Evolutionary conservation across 1,140 invertebrate genomes (phyloP).

Genomic region (Acromyrmex charruanus): DNA sequence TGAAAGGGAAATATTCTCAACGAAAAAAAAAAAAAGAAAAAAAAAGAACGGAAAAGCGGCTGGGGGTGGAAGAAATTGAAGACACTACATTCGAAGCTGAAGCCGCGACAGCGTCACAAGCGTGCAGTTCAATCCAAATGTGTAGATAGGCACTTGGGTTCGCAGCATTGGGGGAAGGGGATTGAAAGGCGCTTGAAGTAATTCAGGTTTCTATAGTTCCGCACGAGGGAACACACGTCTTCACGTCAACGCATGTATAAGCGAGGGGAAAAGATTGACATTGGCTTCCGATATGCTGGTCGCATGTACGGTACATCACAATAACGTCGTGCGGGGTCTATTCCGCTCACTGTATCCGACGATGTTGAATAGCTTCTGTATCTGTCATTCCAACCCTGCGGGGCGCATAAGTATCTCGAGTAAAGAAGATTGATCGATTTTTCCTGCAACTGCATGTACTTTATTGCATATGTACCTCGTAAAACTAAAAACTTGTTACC

Average conservation of each 20-base stretch:
- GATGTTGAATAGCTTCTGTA: constrained; percentile 47
- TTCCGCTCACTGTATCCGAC: constrained; percentile 41
- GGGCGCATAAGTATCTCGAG: constrained; percentile 9
- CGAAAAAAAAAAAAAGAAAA: background rate
- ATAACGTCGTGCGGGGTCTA: constrained; percentile 44
- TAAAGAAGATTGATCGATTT: constrained; percentile 42
- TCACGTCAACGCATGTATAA: constrained; percentile 61
- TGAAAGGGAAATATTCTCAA: constrained; percentile 71
- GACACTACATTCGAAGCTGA: constrained; percentile 27
- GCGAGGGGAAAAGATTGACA: constrained; percentile 43
- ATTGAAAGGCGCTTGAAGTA: constrained; percentile 73
- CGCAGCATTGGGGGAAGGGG: constrained; percentile 49
- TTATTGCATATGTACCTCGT: background rate
- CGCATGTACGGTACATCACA: constrained; percentile 39
- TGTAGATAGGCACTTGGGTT: constrained; percentile 52
- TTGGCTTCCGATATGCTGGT: constrained; percentile 53
- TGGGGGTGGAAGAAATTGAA: constrained; percentile 28
- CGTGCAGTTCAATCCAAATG: constrained; percentile 68
- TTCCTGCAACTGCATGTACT: background rate
- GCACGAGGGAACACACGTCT: constrained; percentile 70
- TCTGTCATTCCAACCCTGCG: constrained; percentile 39
- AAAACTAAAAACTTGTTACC: constrained; percentile 6
- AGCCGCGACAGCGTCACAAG: constrained; percentile 40
- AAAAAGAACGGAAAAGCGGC: background rate
- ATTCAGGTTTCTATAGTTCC: constrained; percentile 73